A percentile compares a stretch with the other conserved stretches of the same genome.
Evolutionary conservation across 2,113 vertebrate species (phyloP).

Genomic region (Pangasianodon hypophthalmus): DNA sequence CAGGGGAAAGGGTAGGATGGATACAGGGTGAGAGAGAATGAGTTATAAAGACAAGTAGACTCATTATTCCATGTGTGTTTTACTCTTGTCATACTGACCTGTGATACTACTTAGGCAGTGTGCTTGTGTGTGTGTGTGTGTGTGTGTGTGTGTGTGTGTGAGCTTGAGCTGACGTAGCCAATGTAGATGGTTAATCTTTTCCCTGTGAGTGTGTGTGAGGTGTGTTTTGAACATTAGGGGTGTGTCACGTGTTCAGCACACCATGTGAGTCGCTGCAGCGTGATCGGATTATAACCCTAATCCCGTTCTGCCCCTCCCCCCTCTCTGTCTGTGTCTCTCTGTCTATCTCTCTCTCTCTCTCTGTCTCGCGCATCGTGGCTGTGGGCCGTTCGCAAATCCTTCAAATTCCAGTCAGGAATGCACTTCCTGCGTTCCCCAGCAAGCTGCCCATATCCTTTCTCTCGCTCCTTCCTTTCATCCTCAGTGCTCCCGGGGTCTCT

Average conservation of each 20-base stretch:
- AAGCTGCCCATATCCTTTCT: slow-evolving; percentile 27
- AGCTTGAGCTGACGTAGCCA: not conserved
- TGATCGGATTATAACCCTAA: slow-evolving; percentile 31
- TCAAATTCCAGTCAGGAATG: slow-evolving; percentile 9
- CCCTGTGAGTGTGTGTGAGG: not conserved
- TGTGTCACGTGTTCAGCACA: slow-evolving; percentile 2
- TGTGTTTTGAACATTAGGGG: not conserved
- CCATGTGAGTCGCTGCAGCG: not conserved
- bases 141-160: slow-evolving; percentile 23
- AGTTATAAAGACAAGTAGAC: not conserved
- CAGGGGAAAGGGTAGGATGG: not conserved
- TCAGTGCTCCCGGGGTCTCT: not conserved
- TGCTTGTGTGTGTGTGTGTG: not conserved
- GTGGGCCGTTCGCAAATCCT: not conserved
- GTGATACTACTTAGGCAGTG: not conserved
- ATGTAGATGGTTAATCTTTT: not conserved
- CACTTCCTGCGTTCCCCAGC: slow-evolving; percentile 29
- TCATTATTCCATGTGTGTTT: slow-evolving; percentile 18
- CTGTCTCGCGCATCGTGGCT: not conserved
- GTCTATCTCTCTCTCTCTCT: not conserved
- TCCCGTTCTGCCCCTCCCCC: not conserved
- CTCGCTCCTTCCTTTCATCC: slow-evolving; percentile 22
- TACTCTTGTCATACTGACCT: not conserved
- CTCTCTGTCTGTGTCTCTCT: not conserved
- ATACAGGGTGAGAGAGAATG: not conserved